These are phyloP conservation scores for Pocota personata DNA, from an alignment of 2,888 invertebrate species.

Conservation along the genomic window DNA sequence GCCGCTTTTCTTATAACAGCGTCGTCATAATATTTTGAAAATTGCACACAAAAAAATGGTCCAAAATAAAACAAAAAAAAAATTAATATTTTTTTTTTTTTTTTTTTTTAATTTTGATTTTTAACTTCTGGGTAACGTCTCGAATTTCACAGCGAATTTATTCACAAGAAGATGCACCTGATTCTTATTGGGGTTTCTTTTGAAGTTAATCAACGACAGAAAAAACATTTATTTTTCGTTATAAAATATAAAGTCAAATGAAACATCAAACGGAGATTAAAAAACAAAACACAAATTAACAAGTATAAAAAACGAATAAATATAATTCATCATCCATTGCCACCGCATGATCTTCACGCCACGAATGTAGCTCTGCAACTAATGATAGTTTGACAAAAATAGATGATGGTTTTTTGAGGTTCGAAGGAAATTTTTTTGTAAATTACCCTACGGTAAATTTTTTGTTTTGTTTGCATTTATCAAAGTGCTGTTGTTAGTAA, in stretches of 20 bases:
- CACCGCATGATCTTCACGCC: not conserved
- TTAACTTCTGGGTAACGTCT: not conserved
- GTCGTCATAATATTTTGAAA: not conserved
- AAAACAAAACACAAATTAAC: conserved; percentile 16
- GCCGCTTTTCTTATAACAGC: conserved; percentile 1
- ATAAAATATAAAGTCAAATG: conserved; percentile 36
- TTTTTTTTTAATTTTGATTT: conserved; percentile 10
- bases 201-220: conserved; percentile 10
- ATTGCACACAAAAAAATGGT: conserved; percentile 24
- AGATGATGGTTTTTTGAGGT: not conserved
- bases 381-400: not conserved
- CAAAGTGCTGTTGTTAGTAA: too few relatives aligned
- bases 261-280: conserved; percentile 6
- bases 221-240: conserved; percentile 29
- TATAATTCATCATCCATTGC: not conserved
- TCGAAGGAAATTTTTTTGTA: not conserved
- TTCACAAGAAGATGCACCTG: conserved; percentile 7
- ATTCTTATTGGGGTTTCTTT: conserved; percentile 5
- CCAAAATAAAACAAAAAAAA: conserved; percentile 13
- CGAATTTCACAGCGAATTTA: conserved; percentile 35
- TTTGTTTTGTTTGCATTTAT: not conserved
- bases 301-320: conserved; percentile 19
- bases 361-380: not conserved
- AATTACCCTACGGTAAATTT: not conserved
- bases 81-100: not conserved